Evolutionary conservation across 30 jellyfish, hydroid and myxozoan genomes (phyloP), one percentile per base, ranked within the genome.

Genomic region (Chrysaora quinquecirrha): DNA sequence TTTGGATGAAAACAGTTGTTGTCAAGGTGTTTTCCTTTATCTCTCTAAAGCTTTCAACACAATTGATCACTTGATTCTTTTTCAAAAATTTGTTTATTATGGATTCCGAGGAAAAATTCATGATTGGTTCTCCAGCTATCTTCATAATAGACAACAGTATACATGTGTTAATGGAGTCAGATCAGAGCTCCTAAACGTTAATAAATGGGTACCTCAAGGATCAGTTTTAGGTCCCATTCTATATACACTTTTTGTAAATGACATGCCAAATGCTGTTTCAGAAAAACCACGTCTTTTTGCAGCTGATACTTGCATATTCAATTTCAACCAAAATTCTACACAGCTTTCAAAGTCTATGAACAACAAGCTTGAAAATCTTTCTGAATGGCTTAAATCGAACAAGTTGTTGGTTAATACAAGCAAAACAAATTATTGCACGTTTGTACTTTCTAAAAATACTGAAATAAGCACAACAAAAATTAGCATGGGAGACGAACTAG

Each of bases 21-120:
- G 76, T n/a, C 10, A 6, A 9, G 76, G 76, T 20, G 48, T 64
- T 48, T 64, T 64, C 48, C 76, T 64, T 22, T 46, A 64, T 29
- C 76, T 64, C 76, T 29, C 46, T 9, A 64, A 64, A 64, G 76
- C 76, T 6, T 64, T 64, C 21, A 48, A 64, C 28, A 64, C 76
- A 19, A 29, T 64, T 10, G 48, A 64, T 64, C 76, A 64, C 31
- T 6, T 2, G 21, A 64, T 64, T 19, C 76, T 64, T 6, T 48
- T 64, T 30, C 12, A 71, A 30, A 34, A 31, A 75, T 30, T 75
- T 20, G n/a, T 3, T 16, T 18, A 48, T 30, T 72, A 18, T 72
- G 25, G 58, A 7, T 32, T 72, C 23, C 19, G 71, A 48, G 71
- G 68, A 1, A 75, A 22, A 38, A 21, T 52, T 19, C 78, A 48